Conservation (phyloP, 2,113 vertebrate species). For the Gallinago undulata region DNA sequence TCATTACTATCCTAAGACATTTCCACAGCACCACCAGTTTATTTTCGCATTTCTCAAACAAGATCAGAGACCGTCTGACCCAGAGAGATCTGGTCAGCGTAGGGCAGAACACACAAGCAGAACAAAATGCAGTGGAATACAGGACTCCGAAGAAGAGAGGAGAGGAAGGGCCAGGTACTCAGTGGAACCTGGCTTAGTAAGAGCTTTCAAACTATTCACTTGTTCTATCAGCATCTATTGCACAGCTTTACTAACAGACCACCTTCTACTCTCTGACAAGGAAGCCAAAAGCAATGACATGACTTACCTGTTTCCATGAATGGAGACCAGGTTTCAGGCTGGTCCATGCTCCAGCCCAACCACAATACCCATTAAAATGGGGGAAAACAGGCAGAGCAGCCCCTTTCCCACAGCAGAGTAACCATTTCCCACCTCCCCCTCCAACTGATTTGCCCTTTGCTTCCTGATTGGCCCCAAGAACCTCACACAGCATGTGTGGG, state of each 20-base stretch:
- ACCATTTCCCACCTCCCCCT: background rate
- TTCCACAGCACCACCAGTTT: background rate
- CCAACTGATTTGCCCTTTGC: background rate
- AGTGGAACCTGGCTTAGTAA: background rate
- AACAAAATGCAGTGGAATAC: background rate
- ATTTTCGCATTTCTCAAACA: background rate
- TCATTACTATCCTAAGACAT: background rate
- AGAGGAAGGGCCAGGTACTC: background rate
- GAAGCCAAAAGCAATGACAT: background rate
- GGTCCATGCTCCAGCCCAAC: background rate
- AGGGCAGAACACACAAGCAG: background rate
- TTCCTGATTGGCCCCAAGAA: slow-evolving; percentile 16
- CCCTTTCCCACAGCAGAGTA: background rate
- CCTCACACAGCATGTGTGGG: background rate
- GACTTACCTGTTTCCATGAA: background rate
- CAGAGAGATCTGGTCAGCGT: fast-evolving
- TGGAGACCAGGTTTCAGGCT: background rate
- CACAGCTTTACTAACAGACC: background rate
- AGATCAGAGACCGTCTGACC: background rate
- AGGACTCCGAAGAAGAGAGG: background rate
- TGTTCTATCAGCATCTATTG: background rate
- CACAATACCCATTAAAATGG: fast-evolving
- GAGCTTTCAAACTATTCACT: background rate
- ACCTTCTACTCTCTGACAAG: background rate
- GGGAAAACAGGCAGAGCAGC: background rate